These are phyloP conservation scores for Betta splendens DNA, from an alignment of 2,797 vertebrate genomes.

Conservation along the genomic window DNA sequence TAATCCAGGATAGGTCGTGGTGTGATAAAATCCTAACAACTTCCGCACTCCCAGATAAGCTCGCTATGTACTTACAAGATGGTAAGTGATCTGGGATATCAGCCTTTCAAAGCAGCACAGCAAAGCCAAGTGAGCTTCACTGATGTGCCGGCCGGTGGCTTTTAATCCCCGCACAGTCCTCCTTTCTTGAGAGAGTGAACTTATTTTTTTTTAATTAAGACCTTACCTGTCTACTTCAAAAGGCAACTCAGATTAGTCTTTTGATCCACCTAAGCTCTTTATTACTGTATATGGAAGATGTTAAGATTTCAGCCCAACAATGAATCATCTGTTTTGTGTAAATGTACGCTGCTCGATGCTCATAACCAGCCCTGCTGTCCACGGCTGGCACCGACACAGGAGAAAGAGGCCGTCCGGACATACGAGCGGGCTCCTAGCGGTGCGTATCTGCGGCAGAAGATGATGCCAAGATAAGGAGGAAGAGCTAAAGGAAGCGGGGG, in stretches of 20 bases:
- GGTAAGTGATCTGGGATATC: slow-evolving; percentile 80
- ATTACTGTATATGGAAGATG: slow-evolving; percentile 72
- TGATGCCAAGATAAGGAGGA: slow-evolving; percentile 57
- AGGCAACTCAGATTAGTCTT: slow-evolving; percentile 66
- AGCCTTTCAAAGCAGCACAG: slow-evolving; percentile 77
- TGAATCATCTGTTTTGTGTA: slow-evolving; percentile 71
- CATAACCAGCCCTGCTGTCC: slow-evolving; percentile 52
- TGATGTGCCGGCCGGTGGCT: slow-evolving; percentile 65
- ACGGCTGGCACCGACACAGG: slow-evolving; percentile 51
- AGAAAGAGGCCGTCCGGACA: slow-evolving; percentile 61
- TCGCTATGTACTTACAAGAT: slow-evolving; percentile 75
- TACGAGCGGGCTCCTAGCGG: slow-evolving; percentile 56
- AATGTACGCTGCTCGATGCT: slow-evolving; percentile 48
- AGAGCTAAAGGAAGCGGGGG: slow-evolving; percentile 41
- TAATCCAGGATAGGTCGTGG: slow-evolving; percentile 71
- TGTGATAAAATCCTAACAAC: slow-evolving; percentile 79
- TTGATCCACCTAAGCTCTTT: slow-evolving; percentile 76
- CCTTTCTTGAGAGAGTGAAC: slow-evolving; percentile 52
- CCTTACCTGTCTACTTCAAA: slow-evolving; percentile 75
- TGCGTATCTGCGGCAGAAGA: slow-evolving; percentile 52
- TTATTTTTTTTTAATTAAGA: slow-evolving; percentile 68
- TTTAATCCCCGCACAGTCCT: slow-evolving; percentile 69
- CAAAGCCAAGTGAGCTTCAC: slow-evolving; percentile 72
- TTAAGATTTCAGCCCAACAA: slow-evolving; percentile 71
- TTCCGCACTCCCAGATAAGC: slow-evolving; percentile 79